Percentiles rank a stretch among this genome's conserved stretches.
phyloP scores from a whole-genome alignment of 1,140 invertebrate genomes.

The Pachyrhynchus sulphureomaculatus region DNA sequence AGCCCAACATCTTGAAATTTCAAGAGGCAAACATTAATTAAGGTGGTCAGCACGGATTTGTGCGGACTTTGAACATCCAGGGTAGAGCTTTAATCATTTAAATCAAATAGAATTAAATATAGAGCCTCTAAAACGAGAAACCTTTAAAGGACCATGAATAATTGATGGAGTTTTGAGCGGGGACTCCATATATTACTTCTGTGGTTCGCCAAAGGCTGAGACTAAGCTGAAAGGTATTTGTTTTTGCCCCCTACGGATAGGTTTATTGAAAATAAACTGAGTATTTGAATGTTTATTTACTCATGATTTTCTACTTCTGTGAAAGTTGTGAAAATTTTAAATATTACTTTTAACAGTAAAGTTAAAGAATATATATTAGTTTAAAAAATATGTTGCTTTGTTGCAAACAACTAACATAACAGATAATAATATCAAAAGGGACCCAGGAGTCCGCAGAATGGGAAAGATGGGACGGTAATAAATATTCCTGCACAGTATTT shows the following conservation, averaged over 20 bases:
- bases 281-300: no score
- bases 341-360: no score
- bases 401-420: no score
- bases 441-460: no score
- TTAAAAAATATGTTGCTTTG: no score
- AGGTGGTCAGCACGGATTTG: constrained; percentile 25
- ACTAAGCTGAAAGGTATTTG: constrained; percentile 17
- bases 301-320: no score
- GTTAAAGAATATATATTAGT: no score
- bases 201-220: constrained; percentile 10
- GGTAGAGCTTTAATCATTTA: constrained; percentile 27
- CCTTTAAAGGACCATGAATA: constrained; percentile 32
- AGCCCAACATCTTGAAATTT: constrained; percentile 21
- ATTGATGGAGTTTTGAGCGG: constrained; percentile 30
- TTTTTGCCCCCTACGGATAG: constrained; percentile 16
- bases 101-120: constrained; percentile 34
- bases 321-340: no score
- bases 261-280: not conserved
- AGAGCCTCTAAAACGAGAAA: constrained; percentile 23
- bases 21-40: no score
- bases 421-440: no score
- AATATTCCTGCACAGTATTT: no score
- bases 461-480: no score
- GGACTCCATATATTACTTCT: constrained; percentile 29
- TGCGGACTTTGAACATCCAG: constrained; percentile 11